These are phyloP conservation scores for Sesamia inferens DNA, from an alignment of 2,888 invertebrate species.

Conservation along the genomic window DNA sequence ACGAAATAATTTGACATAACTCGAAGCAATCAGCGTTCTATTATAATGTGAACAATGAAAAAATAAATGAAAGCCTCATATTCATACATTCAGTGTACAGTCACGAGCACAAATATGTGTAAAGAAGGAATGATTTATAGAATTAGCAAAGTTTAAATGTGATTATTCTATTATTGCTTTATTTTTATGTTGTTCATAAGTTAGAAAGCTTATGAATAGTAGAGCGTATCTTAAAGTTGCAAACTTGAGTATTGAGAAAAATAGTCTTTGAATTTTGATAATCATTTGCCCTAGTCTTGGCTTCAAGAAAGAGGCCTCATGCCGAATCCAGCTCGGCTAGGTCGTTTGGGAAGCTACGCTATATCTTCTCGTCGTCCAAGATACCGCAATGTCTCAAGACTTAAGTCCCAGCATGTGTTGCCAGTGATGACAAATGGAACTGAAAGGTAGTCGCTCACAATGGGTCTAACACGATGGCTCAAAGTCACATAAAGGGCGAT, in stretches of 20 bases:
- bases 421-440: too few relatives aligned
- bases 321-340: not conserved
- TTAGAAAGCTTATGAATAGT: not conserved
- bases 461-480: too few relatives aligned
- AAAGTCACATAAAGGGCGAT: too few relatives aligned
- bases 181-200: not conserved
- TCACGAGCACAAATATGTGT: not conserved
- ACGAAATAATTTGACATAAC: constrained; percentile 28
- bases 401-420: too few relatives aligned
- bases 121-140: not conserved
- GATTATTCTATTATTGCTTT: not conserved
- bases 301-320: too few relatives aligned
- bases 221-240: not conserved
- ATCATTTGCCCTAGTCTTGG: too few relatives aligned
- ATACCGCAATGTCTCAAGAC: too few relatives aligned
- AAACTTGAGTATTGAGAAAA: not conserved
- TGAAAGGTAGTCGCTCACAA: too few relatives aligned
- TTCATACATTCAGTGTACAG: constrained; percentile 38
- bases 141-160: not conserved
- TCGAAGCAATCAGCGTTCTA: constrained; percentile 27
- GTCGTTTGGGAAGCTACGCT: too few relatives aligned
- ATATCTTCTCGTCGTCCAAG: too few relatives aligned
- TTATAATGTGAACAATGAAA: constrained; percentile 59
- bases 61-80: constrained; percentile 44
- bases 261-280: not conserved